Conservation (phyloP, 2,888 invertebrate genomes). For the Galeruca laticollis region DNA sequence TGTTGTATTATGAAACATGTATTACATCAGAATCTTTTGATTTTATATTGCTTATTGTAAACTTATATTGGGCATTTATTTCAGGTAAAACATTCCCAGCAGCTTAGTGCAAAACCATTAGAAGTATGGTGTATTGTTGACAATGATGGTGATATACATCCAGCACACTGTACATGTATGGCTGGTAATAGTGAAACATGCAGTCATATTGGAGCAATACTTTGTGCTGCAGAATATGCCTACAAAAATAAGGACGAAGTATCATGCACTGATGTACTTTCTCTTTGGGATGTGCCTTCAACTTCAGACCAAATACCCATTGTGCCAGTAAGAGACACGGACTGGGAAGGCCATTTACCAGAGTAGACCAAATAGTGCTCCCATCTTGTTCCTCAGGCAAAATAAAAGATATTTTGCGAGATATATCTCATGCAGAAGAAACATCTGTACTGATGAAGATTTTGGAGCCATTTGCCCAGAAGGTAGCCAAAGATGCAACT, state of each 20-base stretch:
- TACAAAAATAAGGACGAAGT: conserved; percentile 14
- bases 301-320: not conserved
- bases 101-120: conserved; percentile 33
- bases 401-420: conserved; percentile 2
- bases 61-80: no score
- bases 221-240: conserved; percentile 34
- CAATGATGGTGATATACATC: conserved; percentile 36
- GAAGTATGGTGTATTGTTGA: conserved; percentile 38
- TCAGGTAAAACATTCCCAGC: no score
- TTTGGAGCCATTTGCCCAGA: no score
- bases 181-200: conserved; percentile 40
- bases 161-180: conserved; percentile 41
- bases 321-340: conserved; percentile 2
- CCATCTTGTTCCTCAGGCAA: not conserved
- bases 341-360: conserved; percentile 6
- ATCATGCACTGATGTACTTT: conserved; percentile 32
- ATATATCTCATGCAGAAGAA: conserved; percentile 5
- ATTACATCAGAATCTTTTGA: not conserved
- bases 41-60: no score
- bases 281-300: conserved; percentile 24
- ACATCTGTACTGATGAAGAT: conserved; percentile 1
- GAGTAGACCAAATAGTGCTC: not conserved
- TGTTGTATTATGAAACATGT: not conserved
- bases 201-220: conserved; percentile 36
- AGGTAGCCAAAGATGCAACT: no score